Conservation (phyloP, 2,797 vertebrate genomes). For the Numenius phaeopus region DNA sequence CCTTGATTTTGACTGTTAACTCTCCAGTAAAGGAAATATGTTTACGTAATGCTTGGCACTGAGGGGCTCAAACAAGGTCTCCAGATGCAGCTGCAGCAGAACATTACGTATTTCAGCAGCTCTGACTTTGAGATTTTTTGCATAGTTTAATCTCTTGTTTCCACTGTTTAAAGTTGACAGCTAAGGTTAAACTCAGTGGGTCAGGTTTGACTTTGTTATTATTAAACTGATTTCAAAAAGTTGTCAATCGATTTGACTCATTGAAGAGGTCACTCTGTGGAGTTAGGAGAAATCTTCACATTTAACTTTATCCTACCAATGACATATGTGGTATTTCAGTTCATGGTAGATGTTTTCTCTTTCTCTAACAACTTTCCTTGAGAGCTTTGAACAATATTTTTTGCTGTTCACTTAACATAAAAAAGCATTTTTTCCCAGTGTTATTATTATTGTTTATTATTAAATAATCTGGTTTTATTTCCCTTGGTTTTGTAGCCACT, state of each 20-base stretch:
- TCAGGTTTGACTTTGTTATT: not conserved
- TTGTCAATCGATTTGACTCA: not conserved
- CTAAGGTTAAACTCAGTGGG: not conserved
- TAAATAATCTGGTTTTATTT: not conserved
- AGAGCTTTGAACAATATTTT: not conserved
- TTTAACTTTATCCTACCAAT: constrained; percentile 36
- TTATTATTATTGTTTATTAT: not conserved
- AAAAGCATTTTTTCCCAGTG: not conserved
- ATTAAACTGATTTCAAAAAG: not conserved
- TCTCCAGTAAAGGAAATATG: not conserved
- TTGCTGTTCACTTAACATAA: not conserved
- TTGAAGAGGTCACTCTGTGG: not conserved
- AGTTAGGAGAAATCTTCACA: not conserved
- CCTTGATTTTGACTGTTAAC: not conserved
- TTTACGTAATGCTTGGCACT: not conserved
- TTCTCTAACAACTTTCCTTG: not conserved
- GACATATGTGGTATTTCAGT: constrained; percentile 39
- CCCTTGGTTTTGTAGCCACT: not conserved
- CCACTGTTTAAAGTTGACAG: not conserved
- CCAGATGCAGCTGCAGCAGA: not conserved
- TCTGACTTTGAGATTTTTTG: not conserved
- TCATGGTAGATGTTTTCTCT: constrained; percentile 33
- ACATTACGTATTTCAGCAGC: not conserved
- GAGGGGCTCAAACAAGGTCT: not conserved
- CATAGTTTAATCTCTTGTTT: not conserved